Evolutionary conservation across 53 echinoderm and acorn worm species (phyloP), one percentile per base, ranked within the genome.

Genomic region (Paracentrotus lividus): DNA sequence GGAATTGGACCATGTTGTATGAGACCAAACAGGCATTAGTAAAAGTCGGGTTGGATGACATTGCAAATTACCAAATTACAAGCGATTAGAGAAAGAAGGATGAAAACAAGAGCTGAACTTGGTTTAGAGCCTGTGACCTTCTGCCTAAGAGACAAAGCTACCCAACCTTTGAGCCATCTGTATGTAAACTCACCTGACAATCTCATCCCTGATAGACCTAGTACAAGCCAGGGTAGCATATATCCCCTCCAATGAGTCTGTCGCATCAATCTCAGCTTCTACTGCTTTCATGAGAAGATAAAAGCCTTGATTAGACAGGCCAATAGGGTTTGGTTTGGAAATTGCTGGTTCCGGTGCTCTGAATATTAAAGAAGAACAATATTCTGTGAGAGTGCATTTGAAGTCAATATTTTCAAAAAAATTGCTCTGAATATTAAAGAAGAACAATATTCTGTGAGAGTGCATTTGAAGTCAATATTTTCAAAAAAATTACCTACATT

Each of bases 251-350:
- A 95, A 93, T 8, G 95, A 90, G 81, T 95, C 94, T 5, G 94
- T 95, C 52, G 94, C 88, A n/a, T 95, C 94, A 16, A 98, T 91
- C 55, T 96, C 96, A 32, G 93, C 89, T 65, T 98, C 98, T 4
- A 98, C 94, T 7, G 95, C 93, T 69, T 94, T 93, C 45, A 96
- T 85, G 29, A 98, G 95, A 7, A 87, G 94, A 94, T 96, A 98
- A 76, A 97, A 97, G 0, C 97, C 98, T 84, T 95, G 90, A 65
- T 65, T 81, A 5, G 94, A 27, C 2, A 85, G 49, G 85, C n/a
- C 27, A 64, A 90, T 93, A 24, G 58, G 55, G 55, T 78, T 90
- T 6, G 64, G 90, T 23, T 90, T 42, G 23, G 31, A 42, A 65
- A 16, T 42, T 43, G 43, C 34, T 2, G 44, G 14, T 43, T 55